A percentile compares a stretch with the other conserved stretches of the same genome.
These are phyloP conservation scores for Cyaniris semiargus DNA, from an alignment of 2,888 invertebrate species.

Conservation along the genomic window DNA sequence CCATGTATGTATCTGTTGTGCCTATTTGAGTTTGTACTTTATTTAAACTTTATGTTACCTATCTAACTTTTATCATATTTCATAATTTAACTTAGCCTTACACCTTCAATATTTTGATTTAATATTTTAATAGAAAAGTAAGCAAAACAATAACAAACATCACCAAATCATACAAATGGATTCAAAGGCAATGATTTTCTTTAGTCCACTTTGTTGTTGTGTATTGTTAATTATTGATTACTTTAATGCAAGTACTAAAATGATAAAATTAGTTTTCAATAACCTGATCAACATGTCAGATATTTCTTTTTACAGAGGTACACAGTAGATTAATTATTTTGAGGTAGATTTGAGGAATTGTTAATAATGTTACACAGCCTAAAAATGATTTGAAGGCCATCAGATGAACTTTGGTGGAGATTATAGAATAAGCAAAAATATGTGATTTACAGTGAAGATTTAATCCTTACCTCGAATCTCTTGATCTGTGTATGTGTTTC, in stretches of 20 bases:
- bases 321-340: background rate
- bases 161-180: background rate
- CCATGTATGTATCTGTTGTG: background rate
- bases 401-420: background rate
- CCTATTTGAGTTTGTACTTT: background rate
- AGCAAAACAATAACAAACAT: background rate
- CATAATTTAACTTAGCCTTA: too few species aligned
- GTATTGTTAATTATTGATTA: background rate
- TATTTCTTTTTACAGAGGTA: background rate
- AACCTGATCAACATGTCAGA: background rate
- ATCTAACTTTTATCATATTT: background rate
- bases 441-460: background rate
- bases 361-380: background rate
- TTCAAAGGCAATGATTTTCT: background rate
- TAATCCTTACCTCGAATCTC: constrained; percentile 86
- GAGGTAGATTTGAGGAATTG: background rate
- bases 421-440: background rate
- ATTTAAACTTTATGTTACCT: background rate
- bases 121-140: background rate
- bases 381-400: background rate
- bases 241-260: background rate
- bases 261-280: background rate
- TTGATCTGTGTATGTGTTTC: constrained; percentile 94
- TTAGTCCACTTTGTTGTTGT: background rate
- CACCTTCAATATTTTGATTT: background rate